Base-by-base conservation (phyloP, 1,140 invertebrate species). In the Tyrophagus putrescentiae region DNA sequence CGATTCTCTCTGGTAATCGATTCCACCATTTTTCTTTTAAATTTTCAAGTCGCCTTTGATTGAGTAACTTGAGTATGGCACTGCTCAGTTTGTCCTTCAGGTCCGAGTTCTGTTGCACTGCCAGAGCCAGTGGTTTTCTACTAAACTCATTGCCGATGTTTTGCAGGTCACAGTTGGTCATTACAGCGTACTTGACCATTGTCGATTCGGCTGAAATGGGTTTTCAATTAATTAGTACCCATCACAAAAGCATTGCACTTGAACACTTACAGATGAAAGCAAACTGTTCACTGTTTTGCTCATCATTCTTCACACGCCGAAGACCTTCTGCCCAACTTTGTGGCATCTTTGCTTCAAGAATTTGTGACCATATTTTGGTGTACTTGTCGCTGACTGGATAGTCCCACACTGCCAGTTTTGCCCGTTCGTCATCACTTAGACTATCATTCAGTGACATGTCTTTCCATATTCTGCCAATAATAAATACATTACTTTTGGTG, bases 341-440 rank as follows among this genome's bases (percentile, higher is more conserved):
- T 0, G 93, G 92, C 23, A 96, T 78, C 0, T 76, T 78, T 0
- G 88, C 84, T 65, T 93, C 88, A 67, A 85, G 81, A 91, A 98
- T 98, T 0, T 88, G 87, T 70, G 93, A 85, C 84, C 91, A 95
- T 81, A 98, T 94, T 72, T 97, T 97, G 1, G 90, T 96, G 71
- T 93, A 98, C 67, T 94, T 97, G 71, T 98, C 92, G 66, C 87
- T 92, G 0, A 96, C 90, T 0, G 94, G 94, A 72, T 97, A 98
- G 71, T 98, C 93, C 93, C 93, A 98, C 0, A 98, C 93, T 0
- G 93, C 92, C 13, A 97, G 70, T 71, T 94, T 89, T 0, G 91
- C 85, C 50, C 91, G 74, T 69, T 96, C 89, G 0, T 90, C 78
- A 36, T 90, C 85, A 11, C 80, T 82, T 18, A 96, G 71, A 58